Conservation (phyloP, 2,888 invertebrate species). For the Eupithecia insigniata region DNA sequence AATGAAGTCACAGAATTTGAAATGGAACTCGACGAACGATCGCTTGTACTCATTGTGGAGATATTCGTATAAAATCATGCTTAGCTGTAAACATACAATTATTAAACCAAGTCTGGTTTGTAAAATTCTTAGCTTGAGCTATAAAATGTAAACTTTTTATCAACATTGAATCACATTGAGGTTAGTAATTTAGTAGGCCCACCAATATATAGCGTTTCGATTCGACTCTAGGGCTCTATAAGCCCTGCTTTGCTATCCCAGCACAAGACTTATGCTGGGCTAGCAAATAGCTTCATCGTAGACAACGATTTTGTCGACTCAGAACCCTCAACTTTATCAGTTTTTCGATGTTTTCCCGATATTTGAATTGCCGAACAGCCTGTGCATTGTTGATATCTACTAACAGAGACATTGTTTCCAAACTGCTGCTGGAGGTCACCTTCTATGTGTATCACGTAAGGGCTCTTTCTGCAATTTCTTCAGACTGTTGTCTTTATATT, state of each 20-base stretch:
- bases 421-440: background rate
- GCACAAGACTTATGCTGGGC: too few relatives aligned
- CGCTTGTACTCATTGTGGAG: constrained; percentile 52
- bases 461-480: background rate
- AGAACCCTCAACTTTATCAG: too few relatives aligned
- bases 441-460: background rate
- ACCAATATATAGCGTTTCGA: too few relatives aligned
- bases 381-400: background rate
- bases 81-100: constrained; percentile 37
- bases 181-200: too few relatives aligned
- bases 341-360: too few relatives aligned
- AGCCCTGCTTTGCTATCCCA: too few relatives aligned
- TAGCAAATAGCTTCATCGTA: too few relatives aligned
- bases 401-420: constrained; percentile 1
- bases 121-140: background rate
- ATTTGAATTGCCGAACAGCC: too few relatives aligned
- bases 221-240: too few relatives aligned
- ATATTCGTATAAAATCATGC: constrained; percentile 47
- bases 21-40: constrained; percentile 52
- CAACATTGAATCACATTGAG: too few relatives aligned
- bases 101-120: background rate
- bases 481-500: background rate
- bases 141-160: too few relatives aligned
- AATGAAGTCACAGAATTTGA: constrained; percentile 52
- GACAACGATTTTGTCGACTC: too few relatives aligned